Conservation (phyloP, 2,797 vertebrate genomes). For the Diglossa cyanea region DNA sequence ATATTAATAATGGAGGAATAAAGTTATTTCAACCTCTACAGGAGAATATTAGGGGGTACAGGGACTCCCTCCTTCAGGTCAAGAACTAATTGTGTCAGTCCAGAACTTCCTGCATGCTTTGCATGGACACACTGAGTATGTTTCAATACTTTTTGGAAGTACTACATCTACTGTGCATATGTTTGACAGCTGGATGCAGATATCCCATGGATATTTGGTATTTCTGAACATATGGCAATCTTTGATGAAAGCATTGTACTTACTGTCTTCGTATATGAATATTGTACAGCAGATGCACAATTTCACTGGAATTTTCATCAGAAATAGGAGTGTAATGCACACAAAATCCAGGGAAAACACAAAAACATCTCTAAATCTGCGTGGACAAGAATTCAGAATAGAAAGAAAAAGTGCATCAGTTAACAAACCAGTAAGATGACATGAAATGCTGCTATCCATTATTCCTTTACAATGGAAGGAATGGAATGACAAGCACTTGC, state of each 20-base stretch:
- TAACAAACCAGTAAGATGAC: not conserved
- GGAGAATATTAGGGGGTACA: not conserved
- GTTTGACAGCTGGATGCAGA: conserved; percentile 15
- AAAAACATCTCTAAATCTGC: not conserved
- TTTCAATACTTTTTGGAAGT: not conserved
- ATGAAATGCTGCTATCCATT: not conserved
- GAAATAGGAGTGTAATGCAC: not conserved
- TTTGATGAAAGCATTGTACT: not conserved
- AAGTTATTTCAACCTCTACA: not conserved
- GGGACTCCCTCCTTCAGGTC: not conserved
- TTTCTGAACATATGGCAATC: conserved; percentile 1
- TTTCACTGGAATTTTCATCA: not conserved
- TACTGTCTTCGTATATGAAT: not conserved
- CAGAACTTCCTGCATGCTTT: not conserved
- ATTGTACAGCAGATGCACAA: not conserved
- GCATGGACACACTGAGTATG: not conserved
- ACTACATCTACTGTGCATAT: not conserved
- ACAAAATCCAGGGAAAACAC: not conserved
- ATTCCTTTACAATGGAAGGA: not conserved
- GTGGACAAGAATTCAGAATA: not conserved
- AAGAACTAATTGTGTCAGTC: not conserved
- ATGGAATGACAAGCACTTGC: not conserved
- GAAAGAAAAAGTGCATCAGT: not conserved
- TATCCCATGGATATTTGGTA: not conserved
- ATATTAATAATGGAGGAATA: not conserved